phyloP scores from a whole-genome alignment of 2,113 vertebrate genomes.

The Jacana jacana region DNA sequence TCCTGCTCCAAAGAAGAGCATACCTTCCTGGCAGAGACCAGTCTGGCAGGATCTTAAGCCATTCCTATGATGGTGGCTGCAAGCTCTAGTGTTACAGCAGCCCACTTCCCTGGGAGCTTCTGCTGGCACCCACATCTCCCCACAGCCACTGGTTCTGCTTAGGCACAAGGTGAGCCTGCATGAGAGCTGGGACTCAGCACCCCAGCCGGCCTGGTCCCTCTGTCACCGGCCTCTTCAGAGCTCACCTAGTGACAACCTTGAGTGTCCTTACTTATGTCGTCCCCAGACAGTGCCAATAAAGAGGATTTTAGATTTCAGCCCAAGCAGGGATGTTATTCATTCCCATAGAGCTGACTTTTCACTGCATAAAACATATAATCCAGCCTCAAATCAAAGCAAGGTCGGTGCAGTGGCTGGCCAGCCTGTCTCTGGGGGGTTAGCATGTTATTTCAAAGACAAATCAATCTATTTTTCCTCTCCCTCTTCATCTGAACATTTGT shows the following conservation, averaged over 20 bases:
- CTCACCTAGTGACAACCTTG: conserved; percentile 59
- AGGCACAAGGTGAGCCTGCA: background rate
- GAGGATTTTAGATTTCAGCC: conserved; percentile 50
- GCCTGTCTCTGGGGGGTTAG: conserved; percentile 18
- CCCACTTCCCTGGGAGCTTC: fast-evolving
- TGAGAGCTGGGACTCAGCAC: background rate
- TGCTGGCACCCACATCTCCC: background rate
- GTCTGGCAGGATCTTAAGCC: background rate
- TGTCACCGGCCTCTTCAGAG: background rate
- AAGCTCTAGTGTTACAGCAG: background rate
- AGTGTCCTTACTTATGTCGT: conserved; percentile 18
- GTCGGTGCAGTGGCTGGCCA: background rate
- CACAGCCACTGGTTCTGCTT: background rate
- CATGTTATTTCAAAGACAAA: conserved; percentile 51
- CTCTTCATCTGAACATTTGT: background rate
- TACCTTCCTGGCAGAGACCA: background rate
- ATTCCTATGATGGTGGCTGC: fast-evolving
- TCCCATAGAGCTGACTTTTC: conserved; percentile 31
- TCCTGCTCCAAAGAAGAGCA: background rate
- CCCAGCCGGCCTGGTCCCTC: background rate
- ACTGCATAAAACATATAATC: conserved; percentile 56
- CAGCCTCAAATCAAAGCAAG: conserved; percentile 48
- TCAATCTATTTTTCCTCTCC: conserved; percentile 24
- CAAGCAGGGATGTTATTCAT: conserved; percentile 20
- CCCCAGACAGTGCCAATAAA: conserved; percentile 26